Base-by-base conservation (phyloP, 2,797 vertebrate genomes). In the Scomberomorus guttatus region DNA sequence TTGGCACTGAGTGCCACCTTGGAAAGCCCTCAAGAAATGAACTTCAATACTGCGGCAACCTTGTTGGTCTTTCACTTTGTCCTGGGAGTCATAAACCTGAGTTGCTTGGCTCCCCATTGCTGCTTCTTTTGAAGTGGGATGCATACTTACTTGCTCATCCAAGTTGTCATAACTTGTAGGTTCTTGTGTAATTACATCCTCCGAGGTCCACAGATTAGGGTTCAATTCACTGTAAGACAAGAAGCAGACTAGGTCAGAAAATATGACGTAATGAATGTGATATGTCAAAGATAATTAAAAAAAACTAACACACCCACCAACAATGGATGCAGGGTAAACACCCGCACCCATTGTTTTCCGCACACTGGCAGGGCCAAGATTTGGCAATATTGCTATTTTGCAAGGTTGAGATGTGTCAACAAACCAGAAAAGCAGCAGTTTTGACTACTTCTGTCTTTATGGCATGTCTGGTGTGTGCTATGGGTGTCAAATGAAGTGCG, bases 81-180 rank as follows among this genome's bases (percentile, higher is more conserved):
- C 79, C 32, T 67, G 56, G 51, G 72, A 54, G 62, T 89, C 77
- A 86, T 57, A 69, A 67, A 83, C 44, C 34, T 85, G 79, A 65
- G 80, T 72, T 62, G 54, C 70, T 67, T 83, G 73, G 72, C 52
- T 90, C 66, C 76, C 75, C 62, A 74, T 24, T 78, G 77, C 68
- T 69, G 72, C 80, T 81, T 89, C 84, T 80, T 81, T 85, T 75
- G 75, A 72, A 79, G 15, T 63, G 11, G 62, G 65, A 78, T 46
- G 71, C 34, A 4, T 84, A 94, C 95, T 95, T 94, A 95, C 95
- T 92, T 95, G 93, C 80, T 92, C 86, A 70, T 92, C 84, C 29
- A 72, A 82, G 83, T 75, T 79, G 71, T 83, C 75, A 61, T 89
- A 83, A 77, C 74, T 85, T 76, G 85, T 67, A 64, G 89, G 86